Evolutionary conservation across 2,888 invertebrate species (phyloP), one percentile per base, ranked within the genome.

Genomic region (Leucophenga montana): DNA sequence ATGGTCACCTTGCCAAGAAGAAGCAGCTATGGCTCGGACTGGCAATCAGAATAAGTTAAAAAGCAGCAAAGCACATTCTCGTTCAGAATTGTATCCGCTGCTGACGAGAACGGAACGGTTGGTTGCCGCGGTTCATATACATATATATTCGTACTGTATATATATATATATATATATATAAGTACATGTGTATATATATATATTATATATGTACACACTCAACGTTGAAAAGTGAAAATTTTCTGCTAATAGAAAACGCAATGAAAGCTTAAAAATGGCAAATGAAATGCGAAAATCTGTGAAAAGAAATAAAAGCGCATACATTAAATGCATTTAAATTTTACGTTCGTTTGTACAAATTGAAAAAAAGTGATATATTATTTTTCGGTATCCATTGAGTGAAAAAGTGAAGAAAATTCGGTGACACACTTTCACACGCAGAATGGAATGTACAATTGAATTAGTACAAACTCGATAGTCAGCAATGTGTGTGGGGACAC

Each of bases 81-180:
- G 75, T 80, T 84, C 87, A 88, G 88, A 88, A 85, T 83, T 87
- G 87, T 87, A 86, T 87, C 83, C 86, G 88, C 88, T 86, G 85
- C 85, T 83, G 87, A 86, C 86, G 84, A 85, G 85, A 85, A 88
- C 88, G 88, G 89, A 85, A 88, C 88, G 89, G 89, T 89, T 82
- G 79, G 84, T 81, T 71, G 56, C 22, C 22, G 74, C 71, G 74
- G 69, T 68, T 85, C 83, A 85, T 84, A 78, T 82, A 82, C 81
- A 85, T 78, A n/a, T 76, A 79, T 66, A 71, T 74, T 33, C 18
- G n/a, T 62, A 62, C 20, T 48, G 73, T 74, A 66, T 73, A 66
- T 56, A 70, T 46, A 70, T 61, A 73, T 75, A 73, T 72, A 76
- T 71, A 71, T 70, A 77, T 68, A 62, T 20, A 44, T 62, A 65